These are phyloP conservation scores for Onychomys arenicola DNA, from an alignment of 2,797 vertebrate genomes.

Conservation along the genomic window DNA sequence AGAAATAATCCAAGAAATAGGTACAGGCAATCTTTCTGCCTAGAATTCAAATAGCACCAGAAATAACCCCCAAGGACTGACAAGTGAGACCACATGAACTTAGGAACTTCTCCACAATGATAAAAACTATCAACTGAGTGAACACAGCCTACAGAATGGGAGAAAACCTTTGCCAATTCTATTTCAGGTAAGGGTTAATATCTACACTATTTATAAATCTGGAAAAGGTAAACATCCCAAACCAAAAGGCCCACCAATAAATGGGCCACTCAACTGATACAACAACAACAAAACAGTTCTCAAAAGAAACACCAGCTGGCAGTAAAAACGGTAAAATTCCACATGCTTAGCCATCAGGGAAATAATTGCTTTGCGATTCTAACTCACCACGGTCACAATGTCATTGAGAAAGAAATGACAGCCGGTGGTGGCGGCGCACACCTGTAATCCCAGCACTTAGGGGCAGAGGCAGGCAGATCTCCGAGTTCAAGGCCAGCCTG, in stretches of 20 bases:
- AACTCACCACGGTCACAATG: neutral
- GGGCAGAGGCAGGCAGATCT: neutral
- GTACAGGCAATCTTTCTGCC: neutral
- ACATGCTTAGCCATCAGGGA: neutral
- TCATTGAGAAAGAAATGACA: neutral
- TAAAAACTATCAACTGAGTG: neutral
- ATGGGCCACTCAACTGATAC: neutral
- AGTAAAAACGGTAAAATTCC: neutral
- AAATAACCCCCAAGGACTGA: neutral
- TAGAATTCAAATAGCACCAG: neutral
- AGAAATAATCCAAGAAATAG: neutral
- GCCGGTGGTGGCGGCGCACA: no score
- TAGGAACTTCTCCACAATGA: neutral
- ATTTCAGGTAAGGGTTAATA: neutral
- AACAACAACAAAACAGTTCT: no score
- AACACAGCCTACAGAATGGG: neutral
- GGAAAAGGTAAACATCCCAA: neutral
- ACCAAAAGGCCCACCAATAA: neutral
- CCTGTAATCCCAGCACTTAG: neutral
- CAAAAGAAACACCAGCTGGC: neutral
- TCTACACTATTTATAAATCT: neutral
- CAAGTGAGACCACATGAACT: neutral
- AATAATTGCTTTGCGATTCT: neutral
- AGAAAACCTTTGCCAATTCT: neutral
- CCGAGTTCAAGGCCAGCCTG: neutral